Evolutionary conservation across 1,140 invertebrate genomes (phyloP).

Genomic region (Vollenhovia emeryi): DNA sequence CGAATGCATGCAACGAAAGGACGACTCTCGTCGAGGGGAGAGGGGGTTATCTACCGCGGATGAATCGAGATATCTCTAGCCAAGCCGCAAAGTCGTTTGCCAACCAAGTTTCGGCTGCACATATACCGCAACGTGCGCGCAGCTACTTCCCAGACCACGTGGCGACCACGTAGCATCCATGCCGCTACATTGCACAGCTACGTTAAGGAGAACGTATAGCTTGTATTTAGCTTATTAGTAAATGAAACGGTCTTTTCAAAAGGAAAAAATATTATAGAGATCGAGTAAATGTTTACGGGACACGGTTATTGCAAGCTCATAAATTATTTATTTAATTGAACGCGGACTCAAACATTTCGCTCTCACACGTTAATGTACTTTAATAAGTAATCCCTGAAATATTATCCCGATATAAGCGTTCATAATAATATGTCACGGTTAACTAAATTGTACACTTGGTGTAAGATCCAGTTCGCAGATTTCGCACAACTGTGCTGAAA

Average conservation of each 20-base stretch:
- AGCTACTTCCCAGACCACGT: slow-evolving; percentile 40
- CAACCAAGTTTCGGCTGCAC: slow-evolving; percentile 64
- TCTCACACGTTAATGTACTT: neutral
- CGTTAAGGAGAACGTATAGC: neutral
- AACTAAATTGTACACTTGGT: neutral
- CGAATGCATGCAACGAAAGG: slow-evolving; percentile 44
- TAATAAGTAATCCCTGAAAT: neutral
- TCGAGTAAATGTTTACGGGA: neutral
- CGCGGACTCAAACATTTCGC: too few species aligned
- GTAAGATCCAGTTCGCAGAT: slow-evolving; percentile 2
- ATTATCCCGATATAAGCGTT: neutral
- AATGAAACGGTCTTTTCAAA: neutral
- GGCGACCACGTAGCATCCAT: slow-evolving; percentile 36
- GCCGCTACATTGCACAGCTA: slow-evolving; percentile 30
- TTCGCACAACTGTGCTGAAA: slow-evolving; percentile 11
- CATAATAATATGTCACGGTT: neutral
- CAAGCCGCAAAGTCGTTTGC: slow-evolving; percentile 71
- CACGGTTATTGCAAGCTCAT: neutral
- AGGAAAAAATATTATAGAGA: neutral
- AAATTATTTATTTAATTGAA: slow-evolving; percentile 2
- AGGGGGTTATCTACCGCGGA: slow-evolving; percentile 12
- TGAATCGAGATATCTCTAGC: slow-evolving; percentile 54
- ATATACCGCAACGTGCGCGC: slow-evolving; percentile 49
- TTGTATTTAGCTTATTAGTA: slow-evolving; percentile 70
- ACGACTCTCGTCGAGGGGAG: neutral